phyloP scores from a whole-genome alignment of 2,888 invertebrate genomes.

The Tinea semifulvella region DNA sequence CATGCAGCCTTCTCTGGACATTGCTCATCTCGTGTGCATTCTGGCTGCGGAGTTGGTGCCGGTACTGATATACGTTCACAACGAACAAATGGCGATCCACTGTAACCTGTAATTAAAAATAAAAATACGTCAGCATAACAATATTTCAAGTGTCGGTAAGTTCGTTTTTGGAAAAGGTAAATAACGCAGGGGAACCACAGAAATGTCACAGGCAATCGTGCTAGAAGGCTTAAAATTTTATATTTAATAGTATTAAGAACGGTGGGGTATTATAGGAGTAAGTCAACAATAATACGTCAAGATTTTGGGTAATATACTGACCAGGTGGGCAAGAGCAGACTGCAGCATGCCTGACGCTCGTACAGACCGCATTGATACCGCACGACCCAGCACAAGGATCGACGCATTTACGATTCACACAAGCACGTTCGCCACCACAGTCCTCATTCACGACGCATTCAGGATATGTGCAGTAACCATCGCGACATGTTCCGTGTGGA shows the following conservation, averaged over 20 bases:
- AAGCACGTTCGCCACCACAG: constrained; percentile 82
- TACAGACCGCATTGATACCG: constrained; percentile 86
- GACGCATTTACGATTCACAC: constrained; percentile 82
- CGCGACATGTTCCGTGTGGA: constrained; percentile 72
- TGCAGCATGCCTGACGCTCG: constrained; percentile 74
- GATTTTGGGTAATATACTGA: neutral
- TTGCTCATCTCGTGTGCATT: constrained; percentile 79
- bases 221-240: no score
- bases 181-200: no score
- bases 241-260: neutral
- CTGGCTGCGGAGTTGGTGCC: constrained; percentile 63
- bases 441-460: constrained; percentile 90
- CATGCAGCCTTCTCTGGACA: constrained; percentile 87
- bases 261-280: neutral
- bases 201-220: no score
- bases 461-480: constrained; percentile 76
- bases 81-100: constrained; percentile 80
- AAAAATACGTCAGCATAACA: neutral
- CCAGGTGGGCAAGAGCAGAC: constrained; percentile 83
- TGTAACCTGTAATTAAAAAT: constrained; percentile 74
- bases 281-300: neutral
- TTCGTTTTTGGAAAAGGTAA: no score
- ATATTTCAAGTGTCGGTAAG: neutral
- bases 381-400: constrained; percentile 87
- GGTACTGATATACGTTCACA: constrained; percentile 61